Evolutionary conservation across 2,113 vertebrate species (phyloP).

Genomic region (Microcebus tavaratra): DNA sequence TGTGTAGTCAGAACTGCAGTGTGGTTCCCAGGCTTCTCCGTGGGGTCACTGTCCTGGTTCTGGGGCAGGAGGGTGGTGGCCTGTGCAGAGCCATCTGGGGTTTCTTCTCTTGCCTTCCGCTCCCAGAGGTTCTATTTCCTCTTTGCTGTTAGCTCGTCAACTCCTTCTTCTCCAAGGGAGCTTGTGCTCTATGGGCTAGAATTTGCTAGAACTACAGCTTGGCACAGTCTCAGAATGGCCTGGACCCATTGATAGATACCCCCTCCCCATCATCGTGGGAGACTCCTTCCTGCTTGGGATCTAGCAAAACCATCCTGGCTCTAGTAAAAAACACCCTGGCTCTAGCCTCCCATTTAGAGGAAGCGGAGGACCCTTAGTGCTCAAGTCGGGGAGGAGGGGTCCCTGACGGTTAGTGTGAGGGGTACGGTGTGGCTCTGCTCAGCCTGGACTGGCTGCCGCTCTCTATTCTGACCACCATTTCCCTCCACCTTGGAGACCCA

Average conservation of each 20-base stretch:
- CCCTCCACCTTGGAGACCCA: constrained; percentile 26
- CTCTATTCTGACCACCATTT: background rate
- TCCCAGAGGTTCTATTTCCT: constrained; percentile 39
- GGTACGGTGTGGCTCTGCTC: background rate
- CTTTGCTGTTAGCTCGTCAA: constrained; percentile 74
- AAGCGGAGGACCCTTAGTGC: background rate
- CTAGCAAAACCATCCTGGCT: constrained; percentile 1
- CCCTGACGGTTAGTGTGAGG: background rate
- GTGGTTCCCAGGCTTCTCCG: background rate
- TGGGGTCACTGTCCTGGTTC: background rate
- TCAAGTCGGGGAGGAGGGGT: background rate
- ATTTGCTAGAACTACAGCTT: constrained; percentile 54
- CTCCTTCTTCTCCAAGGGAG: constrained; percentile 91
- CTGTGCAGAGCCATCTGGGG: background rate
- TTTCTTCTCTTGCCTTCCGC: constrained; percentile 1
- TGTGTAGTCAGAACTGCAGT: background rate
- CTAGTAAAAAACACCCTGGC: constrained; percentile 13
- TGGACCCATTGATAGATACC: constrained; percentile 23
- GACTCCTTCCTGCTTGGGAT: constrained; percentile 49
- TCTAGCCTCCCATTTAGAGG: constrained; percentile 33
- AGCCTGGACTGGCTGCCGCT: rapidly evolving
- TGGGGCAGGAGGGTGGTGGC: background rate
- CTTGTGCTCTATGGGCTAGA: constrained; percentile 57
- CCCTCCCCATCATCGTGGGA: constrained; percentile 52
- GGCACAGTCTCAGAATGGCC: background rate